Percentiles rank a stretch among this genome's conserved stretches.
These are phyloP conservation scores for Agriopis marginaria DNA, from an alignment of 2,888 invertebrate genomes.

Conservation along the genomic window DNA sequence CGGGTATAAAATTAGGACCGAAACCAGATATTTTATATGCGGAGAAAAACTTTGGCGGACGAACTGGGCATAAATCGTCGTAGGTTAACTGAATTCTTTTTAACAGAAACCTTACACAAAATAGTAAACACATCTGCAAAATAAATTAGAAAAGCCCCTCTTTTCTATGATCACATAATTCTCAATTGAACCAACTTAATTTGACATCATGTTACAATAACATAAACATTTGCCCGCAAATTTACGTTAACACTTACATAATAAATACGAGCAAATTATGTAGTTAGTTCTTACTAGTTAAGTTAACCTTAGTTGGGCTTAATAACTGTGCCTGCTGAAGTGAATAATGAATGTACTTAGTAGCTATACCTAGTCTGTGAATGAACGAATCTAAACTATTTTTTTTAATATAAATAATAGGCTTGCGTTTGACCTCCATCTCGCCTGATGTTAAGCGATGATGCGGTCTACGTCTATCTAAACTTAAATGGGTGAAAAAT, in stretches of 20 bases:
- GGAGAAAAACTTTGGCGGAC: too few relatives aligned
- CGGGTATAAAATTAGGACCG: too few relatives aligned
- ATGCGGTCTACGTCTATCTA: too few relatives aligned
- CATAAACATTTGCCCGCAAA: conserved; percentile 9
- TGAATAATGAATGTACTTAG: too few relatives aligned
- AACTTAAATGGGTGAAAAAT: neutral
- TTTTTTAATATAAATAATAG: too few relatives aligned
- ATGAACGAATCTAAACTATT: too few relatives aligned
- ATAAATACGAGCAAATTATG: conserved; percentile 31
- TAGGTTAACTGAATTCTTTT: neutral
- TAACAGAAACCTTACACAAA: neutral
- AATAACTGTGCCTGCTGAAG: conserved; percentile 34
- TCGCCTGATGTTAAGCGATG: too few relatives aligned
- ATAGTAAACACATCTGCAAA: neutral
- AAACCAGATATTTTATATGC: too few relatives aligned
- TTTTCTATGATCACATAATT: conserved; percentile 6
- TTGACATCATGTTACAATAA: conserved; percentile 1
- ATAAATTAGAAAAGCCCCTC: neutral
- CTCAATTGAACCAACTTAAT: conserved; percentile 2
- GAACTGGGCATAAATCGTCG: too few relatives aligned
- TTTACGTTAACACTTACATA: conserved; percentile 28
- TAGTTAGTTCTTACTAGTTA: conserved; percentile 29
- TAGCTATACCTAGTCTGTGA: too few relatives aligned
- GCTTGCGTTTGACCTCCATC: too few relatives aligned
- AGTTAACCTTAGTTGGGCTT: conserved; percentile 32